Evolutionary conservation across 2,888 invertebrate genomes (phyloP).

Genomic region (Pristionchus japonicus): DNA sequence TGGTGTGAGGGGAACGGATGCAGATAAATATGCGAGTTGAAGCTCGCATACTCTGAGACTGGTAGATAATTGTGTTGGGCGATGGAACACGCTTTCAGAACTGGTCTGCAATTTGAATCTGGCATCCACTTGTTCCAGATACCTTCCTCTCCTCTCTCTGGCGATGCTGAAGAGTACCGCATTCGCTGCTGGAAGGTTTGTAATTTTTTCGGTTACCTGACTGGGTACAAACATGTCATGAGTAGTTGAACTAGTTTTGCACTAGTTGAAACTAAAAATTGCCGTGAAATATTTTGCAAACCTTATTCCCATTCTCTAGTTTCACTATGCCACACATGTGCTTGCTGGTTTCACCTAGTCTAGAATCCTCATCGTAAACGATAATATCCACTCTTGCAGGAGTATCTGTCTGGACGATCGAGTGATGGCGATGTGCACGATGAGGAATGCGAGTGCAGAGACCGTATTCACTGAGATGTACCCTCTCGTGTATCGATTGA

Average conservation of each 20-base stretch:
- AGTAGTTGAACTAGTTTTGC: background rate
- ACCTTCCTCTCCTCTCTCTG: slow-evolving; percentile 90
- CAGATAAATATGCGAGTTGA: slow-evolving; percentile 24
- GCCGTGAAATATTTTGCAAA: background rate
- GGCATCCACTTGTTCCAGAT: slow-evolving; percentile 65
- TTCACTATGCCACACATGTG: background rate
- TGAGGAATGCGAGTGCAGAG: slow-evolving; percentile 88
- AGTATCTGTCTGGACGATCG: slow-evolving; percentile 93
- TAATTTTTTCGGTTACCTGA: background rate
- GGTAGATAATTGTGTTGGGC: too few relatives aligned
- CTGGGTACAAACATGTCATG: background rate
- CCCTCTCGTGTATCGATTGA: slow-evolving; percentile 92
- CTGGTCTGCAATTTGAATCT: too few relatives aligned
- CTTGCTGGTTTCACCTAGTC: background rate
- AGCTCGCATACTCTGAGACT: too few relatives aligned
- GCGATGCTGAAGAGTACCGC: slow-evolving; percentile 86
- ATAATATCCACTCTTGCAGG: slow-evolving; percentile 67
- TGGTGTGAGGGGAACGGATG: background rate
- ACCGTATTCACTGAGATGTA: slow-evolving; percentile 88
- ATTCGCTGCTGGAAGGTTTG: slow-evolving; percentile 44
- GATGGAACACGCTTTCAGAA: too few relatives aligned
- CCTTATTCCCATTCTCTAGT: background rate
- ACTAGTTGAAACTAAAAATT: background rate
- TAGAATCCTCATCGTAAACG: background rate
- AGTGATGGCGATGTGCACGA: slow-evolving; percentile 91